A percentile compares a stretch with the other conserved stretches of the same genome.
These are phyloP conservation scores for Sarcophaga peregrina DNA, from an alignment of 1,140 invertebrate genomes.

Conservation along the genomic window DNA sequence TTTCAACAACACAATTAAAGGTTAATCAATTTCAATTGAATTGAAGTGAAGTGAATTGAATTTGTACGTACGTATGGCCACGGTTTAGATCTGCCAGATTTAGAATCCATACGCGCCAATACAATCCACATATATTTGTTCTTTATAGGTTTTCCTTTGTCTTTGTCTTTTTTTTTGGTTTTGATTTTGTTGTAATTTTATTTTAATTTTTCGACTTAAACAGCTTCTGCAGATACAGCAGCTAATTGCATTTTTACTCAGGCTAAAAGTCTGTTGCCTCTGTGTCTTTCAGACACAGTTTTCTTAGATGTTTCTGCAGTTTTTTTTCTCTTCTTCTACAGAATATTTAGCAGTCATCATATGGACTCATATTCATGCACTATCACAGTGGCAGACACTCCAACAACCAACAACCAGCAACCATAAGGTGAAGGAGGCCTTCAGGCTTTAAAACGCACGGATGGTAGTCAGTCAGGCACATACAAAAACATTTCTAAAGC, in stretches of 20 bases:
- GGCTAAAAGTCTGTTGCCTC: slow-evolving; percentile 27
- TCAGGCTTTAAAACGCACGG: slow-evolving; percentile 22
- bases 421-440: slow-evolving; percentile 8
- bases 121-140: background rate
- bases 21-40: too few relatives aligned
- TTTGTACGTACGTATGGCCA: too few relatives aligned
- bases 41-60: too few relatives aligned
- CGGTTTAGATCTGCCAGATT: too few relatives aligned
- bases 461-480: slow-evolving; percentile 31
- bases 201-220: slow-evolving; percentile 46
- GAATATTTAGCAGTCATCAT: background rate
- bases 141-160: too few relatives aligned
- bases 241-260: slow-evolving; percentile 51
- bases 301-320: background rate
- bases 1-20: too few relatives aligned
- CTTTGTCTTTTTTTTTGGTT: background rate
- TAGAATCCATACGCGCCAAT: background rate
- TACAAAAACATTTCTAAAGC: too few relatives aligned
- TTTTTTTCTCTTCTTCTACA: background rate
- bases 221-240: slow-evolving; percentile 64
- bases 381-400: background rate
- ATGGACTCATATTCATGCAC: background rate
- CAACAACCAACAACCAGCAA: background rate
- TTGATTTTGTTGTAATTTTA: background rate
- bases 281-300: background rate